Conservation (phyloP, 1,140 invertebrate genomes). For the Musca vetustissima region DNA sequence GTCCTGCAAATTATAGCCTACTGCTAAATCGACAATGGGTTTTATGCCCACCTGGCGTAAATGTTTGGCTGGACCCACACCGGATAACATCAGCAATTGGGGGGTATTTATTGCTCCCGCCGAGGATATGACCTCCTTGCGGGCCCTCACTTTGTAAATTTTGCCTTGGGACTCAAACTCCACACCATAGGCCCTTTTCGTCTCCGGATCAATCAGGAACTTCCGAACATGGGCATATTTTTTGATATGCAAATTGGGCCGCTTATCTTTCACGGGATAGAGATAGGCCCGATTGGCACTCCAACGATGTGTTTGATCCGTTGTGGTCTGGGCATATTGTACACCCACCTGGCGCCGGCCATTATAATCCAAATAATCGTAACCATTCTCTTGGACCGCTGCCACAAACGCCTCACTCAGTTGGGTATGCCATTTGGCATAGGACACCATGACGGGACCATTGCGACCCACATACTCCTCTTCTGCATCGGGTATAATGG, state of each 20-base stretch:
- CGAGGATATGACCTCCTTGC: constrained; percentile 72
- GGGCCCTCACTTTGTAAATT: constrained; percentile 64
- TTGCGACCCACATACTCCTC: constrained; percentile 59
- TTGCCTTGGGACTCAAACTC: constrained; percentile 69
- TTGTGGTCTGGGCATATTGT: constrained; percentile 44
- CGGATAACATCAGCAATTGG: constrained; percentile 83
- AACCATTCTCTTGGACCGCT: constrained; percentile 66
- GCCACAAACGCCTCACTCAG: constrained; percentile 68
- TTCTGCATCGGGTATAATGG: constrained; percentile 60
- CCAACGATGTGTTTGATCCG: constrained; percentile 54
- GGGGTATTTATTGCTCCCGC: constrained; percentile 79
- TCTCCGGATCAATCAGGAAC: constrained; percentile 70
- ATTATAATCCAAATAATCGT: constrained; percentile 73
- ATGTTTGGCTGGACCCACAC: constrained; percentile 75
- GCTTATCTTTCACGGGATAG: constrained; percentile 42
- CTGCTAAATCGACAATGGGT: constrained; percentile 68
- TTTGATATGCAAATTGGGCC: constrained; percentile 66
- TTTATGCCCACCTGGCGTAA: constrained; percentile 69
- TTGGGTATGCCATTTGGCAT: constrained; percentile 61
- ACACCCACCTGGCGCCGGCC: constrained; percentile 64
- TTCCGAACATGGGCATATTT: constrained; percentile 66
- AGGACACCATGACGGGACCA: constrained; percentile 58
- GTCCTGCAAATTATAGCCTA: constrained; percentile 69
- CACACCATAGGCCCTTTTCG: constrained; percentile 67
- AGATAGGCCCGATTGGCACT: constrained; percentile 56